Evolutionary conservation across 2,113 vertebrate genomes (phyloP).

Genomic region (Xenus cinereus): DNA sequence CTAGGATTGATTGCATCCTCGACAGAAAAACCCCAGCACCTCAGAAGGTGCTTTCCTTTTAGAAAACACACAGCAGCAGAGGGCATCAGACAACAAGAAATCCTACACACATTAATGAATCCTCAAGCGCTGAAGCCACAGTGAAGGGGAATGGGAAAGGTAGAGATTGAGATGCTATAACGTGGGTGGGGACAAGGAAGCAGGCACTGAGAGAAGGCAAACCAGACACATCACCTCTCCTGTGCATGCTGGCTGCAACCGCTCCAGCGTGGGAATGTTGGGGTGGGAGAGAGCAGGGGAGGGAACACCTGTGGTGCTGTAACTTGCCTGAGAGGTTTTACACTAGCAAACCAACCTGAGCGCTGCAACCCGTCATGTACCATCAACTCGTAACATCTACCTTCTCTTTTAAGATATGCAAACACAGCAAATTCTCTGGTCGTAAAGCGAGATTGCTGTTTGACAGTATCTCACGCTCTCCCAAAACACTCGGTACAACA

Average conservation of each 20-base stretch:
- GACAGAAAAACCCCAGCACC: neutral
- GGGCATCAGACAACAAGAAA: conserved; percentile 7
- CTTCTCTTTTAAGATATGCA: neutral
- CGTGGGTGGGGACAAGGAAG: neutral
- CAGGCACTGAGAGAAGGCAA: neutral
- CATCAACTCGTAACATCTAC: neutral
- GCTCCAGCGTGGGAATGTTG: neutral
- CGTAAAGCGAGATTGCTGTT: neutral
- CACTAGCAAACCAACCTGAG: neutral
- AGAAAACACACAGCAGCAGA: neutral
- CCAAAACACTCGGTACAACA: neutral
- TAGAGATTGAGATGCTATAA: neutral
- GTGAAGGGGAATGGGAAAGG: neutral
- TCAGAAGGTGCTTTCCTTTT: neutral
- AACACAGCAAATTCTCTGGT: neutral
- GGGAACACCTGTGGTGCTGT: fast-evolving
- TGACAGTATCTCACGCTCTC: neutral
- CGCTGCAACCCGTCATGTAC: neutral
- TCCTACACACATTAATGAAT: neutral
- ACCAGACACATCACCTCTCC: neutral
- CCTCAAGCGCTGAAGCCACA: fast-evolving
- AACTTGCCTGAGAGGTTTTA: neutral
- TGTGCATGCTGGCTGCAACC: neutral
- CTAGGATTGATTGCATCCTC: neutral
- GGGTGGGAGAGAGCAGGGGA: neutral